Conservation (phyloP, 35 echinoderm and acorn worm genomes). For the Stichopus chloronotus region DNA sequence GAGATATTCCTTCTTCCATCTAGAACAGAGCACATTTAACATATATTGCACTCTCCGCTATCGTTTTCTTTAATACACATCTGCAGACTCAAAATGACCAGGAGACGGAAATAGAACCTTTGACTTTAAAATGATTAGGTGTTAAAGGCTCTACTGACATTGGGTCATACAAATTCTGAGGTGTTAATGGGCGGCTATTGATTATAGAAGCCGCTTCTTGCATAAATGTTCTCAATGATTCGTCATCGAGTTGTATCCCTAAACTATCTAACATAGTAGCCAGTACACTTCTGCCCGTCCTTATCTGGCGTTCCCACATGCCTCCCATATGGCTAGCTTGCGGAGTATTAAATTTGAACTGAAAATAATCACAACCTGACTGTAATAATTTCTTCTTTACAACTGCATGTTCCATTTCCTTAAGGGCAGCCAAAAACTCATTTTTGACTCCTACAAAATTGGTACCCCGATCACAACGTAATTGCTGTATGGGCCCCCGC, state of each 20-base stretch:
- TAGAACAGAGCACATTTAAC: too few relatives aligned
- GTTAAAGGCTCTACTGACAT: not conserved
- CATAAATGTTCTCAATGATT: not conserved
- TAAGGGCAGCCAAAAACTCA: not conserved
- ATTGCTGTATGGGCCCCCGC: not conserved
- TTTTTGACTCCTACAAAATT: conserved; percentile 47
- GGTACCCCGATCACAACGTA: conserved; percentile 66
- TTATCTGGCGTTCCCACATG: conserved; percentile 20
- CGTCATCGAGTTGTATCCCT: not conserved
- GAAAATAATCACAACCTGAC: conserved; percentile 7
- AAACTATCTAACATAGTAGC: not conserved
- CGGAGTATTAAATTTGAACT: conserved; percentile 50
- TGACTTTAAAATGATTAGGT: conserved; percentile 55
- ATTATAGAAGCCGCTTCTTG: not conserved
- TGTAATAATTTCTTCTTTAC: not conserved
- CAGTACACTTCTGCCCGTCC: conserved; percentile 28
- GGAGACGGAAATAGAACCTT: conserved; percentile 36
- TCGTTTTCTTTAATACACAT: conserved; percentile 23
- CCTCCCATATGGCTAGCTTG: not conserved
- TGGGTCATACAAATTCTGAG: conserved; percentile 22
- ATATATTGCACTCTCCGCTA: conserved; percentile 45
- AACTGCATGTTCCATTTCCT: not conserved
- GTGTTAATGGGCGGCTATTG: conserved; percentile 42
- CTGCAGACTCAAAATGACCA: not conserved
- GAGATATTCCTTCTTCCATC: conserved; percentile 35